Conservation (phyloP, 2,113 vertebrate species). For the Dipodomys ordii region DNA sequence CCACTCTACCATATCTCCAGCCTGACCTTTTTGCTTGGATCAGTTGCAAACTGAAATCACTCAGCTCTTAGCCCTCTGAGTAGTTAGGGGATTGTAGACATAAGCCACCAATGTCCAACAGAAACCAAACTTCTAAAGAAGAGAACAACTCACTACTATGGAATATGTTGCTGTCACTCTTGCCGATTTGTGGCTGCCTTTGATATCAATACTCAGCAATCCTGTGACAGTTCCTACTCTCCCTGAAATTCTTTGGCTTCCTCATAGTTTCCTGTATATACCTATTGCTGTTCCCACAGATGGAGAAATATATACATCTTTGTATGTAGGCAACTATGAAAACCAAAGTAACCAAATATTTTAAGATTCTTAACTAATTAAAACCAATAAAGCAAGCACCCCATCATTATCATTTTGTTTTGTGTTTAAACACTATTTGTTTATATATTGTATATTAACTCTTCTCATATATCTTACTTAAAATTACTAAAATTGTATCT, state of each 20-base stretch:
- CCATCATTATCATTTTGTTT: constrained; percentile 32
- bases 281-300: background rate
- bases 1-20: no score
- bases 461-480: background rate
- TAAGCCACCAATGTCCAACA: no score
- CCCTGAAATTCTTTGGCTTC: background rate
- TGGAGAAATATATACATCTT: constrained; percentile 15
- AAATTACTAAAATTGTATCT: constrained; percentile 40
- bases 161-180: background rate
- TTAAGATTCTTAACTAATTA: constrained; percentile 11
- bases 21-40: no score
- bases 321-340: background rate
- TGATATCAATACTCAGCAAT: background rate
- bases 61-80: no score
- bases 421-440: constrained; percentile 22
- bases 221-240: background rate
- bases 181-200: background rate
- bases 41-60: no score
- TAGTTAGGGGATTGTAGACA: no score
- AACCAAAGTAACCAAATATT: constrained; percentile 23
- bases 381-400: constrained; percentile 27
- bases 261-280: constrained; percentile 24
- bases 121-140: background rate
- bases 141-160: background rate
- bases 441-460: constrained; percentile 34